phyloP scores from a whole-genome alignment of 2,113 vertebrate species.

The Desmodus rotundus region DNA sequence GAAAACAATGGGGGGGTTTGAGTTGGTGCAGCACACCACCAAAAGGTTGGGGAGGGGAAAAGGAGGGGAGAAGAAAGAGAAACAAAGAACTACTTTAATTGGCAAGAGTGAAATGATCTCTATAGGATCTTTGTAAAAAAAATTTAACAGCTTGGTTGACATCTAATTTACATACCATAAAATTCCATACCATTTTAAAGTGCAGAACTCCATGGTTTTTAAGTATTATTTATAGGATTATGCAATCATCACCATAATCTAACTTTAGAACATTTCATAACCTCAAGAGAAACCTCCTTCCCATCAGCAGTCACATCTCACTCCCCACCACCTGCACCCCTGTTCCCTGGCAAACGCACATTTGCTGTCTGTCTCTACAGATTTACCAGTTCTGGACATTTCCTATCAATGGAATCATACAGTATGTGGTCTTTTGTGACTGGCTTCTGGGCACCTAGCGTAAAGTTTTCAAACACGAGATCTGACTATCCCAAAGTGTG shows the following conservation, averaged over 20 bases:
- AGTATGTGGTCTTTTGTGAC: neutral
- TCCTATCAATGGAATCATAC: neutral
- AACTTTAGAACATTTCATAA: neutral
- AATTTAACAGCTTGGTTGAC: constrained; percentile 43
- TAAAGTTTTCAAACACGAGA: neutral
- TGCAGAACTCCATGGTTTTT: neutral
- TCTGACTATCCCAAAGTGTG: neutral
- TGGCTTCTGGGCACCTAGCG: neutral
- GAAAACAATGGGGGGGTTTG: neutral
- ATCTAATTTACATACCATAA: constrained; percentile 38
- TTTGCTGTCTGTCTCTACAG: neutral
- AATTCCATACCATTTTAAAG: constrained; percentile 20
- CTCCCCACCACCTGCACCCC: neutral
- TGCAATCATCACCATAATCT: neutral
- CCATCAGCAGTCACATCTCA: neutral
- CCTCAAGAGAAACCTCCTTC: neutral
- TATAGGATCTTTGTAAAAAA: constrained; percentile 8
- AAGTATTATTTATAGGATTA: neutral
- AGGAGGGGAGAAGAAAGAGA: neutral
- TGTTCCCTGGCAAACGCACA: neutral
- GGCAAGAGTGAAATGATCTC: neutral
- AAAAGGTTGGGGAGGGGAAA: neutral
- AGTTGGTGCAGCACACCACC: neutral
- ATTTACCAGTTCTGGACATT: neutral
- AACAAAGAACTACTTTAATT: neutral